A percentile compares a stretch with the other conserved stretches of the same genome.
phyloP scores from a whole-genome alignment of 2,113 vertebrate genomes.

The Physeter macrocephalus region DNA sequence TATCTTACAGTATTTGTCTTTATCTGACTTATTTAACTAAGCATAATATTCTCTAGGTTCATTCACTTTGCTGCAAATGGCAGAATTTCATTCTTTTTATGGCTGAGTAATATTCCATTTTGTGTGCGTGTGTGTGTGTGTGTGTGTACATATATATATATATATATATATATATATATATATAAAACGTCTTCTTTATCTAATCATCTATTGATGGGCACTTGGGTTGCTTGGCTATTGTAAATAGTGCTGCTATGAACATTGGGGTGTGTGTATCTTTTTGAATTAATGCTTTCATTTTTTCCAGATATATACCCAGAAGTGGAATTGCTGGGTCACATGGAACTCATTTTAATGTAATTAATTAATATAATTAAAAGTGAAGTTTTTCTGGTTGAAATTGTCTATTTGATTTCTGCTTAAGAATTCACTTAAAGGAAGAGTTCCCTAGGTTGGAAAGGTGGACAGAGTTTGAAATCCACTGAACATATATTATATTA shows the following conservation, averaged over 20 bases:
- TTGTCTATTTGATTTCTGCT: neutral
- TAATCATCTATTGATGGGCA: neutral
- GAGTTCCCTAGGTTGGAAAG: neutral
- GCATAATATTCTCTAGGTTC: neutral
- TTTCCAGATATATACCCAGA: neutral
- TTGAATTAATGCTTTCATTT: neutral
- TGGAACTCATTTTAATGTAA: neutral
- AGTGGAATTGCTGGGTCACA: neutral
- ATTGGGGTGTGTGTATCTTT: neutral
- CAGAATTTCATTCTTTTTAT: neutral
- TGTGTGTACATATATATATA: too few species aligned
- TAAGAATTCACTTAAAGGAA: neutral
- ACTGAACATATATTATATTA: neutral
- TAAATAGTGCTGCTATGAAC: neutral
- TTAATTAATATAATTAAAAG: slow-evolving; percentile 14
- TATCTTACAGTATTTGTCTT: neutral
- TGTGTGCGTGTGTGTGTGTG: too few species aligned
- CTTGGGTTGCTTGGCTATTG: neutral
- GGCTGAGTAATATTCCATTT: neutral
- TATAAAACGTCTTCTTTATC: neutral
- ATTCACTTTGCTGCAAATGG: neutral
- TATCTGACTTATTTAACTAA: neutral
- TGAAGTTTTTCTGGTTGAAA: neutral
- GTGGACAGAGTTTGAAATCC: neutral
- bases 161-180: too few species aligned